phyloP scores from a whole-genome alignment of 1,140 invertebrate genomes.

The Plutomurus gul region DNA sequence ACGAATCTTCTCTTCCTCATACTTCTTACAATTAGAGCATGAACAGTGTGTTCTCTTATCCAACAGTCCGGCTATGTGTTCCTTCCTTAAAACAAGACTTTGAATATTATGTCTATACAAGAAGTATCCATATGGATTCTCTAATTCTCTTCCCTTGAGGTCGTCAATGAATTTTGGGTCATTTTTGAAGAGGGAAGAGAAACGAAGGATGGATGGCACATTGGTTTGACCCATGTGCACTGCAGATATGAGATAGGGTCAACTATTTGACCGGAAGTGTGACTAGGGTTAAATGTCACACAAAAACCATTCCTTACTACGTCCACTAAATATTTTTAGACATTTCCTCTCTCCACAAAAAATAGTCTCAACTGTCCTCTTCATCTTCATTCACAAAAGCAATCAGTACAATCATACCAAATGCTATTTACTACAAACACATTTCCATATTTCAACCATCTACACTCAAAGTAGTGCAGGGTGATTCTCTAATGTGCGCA shows the following conservation, averaged over 20 bases:
- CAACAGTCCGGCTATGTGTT: no score
- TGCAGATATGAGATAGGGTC: slow-evolving; percentile 47
- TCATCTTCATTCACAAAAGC: background rate
- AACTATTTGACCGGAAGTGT: slow-evolving; percentile 53
- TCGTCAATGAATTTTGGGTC: background rate
- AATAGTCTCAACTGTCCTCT: background rate
- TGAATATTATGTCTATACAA: no score
- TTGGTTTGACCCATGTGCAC: slow-evolving; percentile 52
- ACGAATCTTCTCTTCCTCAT: no score
- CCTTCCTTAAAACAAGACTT: no score
- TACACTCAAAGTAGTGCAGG: no score
- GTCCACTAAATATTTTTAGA: slow-evolving; percentile 15
- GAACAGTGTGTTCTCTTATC: no score
- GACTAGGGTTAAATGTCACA: slow-evolving; percentile 49
- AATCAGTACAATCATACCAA: background rate
- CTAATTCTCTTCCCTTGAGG: background rate
- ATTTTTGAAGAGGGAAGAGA: background rate
- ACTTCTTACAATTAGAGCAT: no score
- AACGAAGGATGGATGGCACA: slow-evolving; percentile 43
- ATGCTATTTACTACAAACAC: no score
- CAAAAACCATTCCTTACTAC: slow-evolving; percentile 26
- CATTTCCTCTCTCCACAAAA: background rate
- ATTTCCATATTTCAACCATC: no score
- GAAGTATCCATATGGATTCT: no score
- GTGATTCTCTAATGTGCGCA: no score